Evolutionary conservation across 2,888 invertebrate genomes (phyloP), one percentile per base, ranked within the genome.

Genomic region (Cataglyphis cursor): DNA sequence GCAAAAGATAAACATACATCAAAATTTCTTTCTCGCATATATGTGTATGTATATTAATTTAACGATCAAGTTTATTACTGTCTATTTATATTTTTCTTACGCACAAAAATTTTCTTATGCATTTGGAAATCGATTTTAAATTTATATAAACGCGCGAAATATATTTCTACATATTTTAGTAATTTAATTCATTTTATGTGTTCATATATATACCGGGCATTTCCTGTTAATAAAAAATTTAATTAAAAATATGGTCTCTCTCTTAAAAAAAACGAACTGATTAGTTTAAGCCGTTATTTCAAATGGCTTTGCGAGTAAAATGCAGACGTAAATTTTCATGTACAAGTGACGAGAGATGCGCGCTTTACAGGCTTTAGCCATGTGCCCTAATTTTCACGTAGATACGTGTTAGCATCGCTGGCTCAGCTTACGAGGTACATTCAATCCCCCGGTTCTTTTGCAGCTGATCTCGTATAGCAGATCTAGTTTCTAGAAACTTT

Each of bases 391-490:
- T 80, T 70, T 75, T 76, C 24, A 68, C 41, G 57, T 82, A 65
- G 59, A 68, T 76, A 76, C 68, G 51, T 51, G 76, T 48, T 51
- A 62, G 74, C 76, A 44, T 51, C 48, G 76, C 38, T 38, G 57
- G 51, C 62, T 68, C 76, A 82, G 59, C 76, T 82, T 68, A 62
- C 66, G 62, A 76, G 61, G 59, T 59, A 82, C 76, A 82, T 82
- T 65, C 76, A 68, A 68, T 61, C 51, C 59, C 61, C 41, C 15
- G 44, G 76, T 82, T 82, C 66, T 76, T 82, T 68, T 48, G 51
- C 21, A 31, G 81, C 82, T 84, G 75, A 84, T 74, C 81, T 75
- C 82, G 24, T 28, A 51, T n/a, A 31, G 44, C 64, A 62, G 75
- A 75, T 75, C 84, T 57, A 62, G 62, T 76, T 75, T 66, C 84